phyloP scores from a whole-genome alignment of 64 coral and sea anemone genomes.

The Acropora tenuis region DNA sequence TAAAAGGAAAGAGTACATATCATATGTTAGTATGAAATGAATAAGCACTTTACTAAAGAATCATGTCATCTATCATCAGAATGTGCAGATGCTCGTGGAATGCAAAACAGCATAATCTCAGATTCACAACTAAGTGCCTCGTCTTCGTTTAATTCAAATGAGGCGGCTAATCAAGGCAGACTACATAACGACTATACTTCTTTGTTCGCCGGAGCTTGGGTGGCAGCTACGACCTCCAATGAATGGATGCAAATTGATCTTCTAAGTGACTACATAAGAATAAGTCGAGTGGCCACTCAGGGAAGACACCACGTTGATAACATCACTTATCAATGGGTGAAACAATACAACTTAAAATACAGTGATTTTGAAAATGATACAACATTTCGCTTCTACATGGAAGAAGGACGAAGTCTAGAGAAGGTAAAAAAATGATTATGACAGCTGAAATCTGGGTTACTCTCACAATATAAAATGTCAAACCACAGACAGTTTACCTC shows the following conservation, averaged over 20 bases:
- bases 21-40: too few species aligned
- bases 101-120: constrained; percentile 37
- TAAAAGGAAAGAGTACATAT: too few species aligned
- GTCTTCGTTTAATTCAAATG: neutral
- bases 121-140: constrained; percentile 54
- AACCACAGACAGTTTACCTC: too few species aligned
- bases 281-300: constrained; percentile 43
- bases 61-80: neutral
- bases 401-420: neutral
- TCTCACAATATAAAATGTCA: too few species aligned
- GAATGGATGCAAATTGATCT: constrained; percentile 62
- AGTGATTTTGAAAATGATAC: neutral
- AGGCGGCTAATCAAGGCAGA: constrained; percentile 30
- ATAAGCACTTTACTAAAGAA: neutral
- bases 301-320: constrained; percentile 26
- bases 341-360: constrained; percentile 18
- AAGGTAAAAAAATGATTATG: neutral
- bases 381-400: neutral
- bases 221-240: neutral
- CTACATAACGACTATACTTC: constrained; percentile 27
- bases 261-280: neutral
- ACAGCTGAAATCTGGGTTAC: neutral
- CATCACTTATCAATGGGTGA: constrained; percentile 32
- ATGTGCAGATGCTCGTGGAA: constrained; percentile 24
- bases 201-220: constrained; percentile 7